A percentile compares a stretch with the other conserved stretches of the same genome.
Evolutionary conservation across 2,888 invertebrate genomes (phyloP).

Genomic region (Melinaea marsaeus): DNA sequence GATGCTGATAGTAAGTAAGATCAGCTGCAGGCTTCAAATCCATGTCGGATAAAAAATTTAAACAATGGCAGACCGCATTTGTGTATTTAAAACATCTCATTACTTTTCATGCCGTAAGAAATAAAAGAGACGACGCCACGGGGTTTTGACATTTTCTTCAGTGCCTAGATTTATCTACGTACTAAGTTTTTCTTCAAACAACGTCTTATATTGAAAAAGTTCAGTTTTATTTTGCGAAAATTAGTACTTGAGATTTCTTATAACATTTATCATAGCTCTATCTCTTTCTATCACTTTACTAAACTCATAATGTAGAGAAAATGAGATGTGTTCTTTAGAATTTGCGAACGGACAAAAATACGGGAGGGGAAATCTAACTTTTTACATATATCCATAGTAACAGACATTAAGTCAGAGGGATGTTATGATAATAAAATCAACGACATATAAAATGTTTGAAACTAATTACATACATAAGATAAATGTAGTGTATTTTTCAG

Average conservation of each 20-base stretch:
- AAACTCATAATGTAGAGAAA: slow-evolving; percentile 53
- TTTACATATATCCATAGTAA: slow-evolving; percentile 27
- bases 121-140: slow-evolving; percentile 56
- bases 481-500: neutral
- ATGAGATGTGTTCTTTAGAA: slow-evolving; percentile 38
- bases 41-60: slow-evolving; percentile 25
- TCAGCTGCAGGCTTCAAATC: slow-evolving; percentile 17
- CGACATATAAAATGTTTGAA: too few species aligned
- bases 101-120: slow-evolving; percentile 63
- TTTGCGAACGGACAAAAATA: slow-evolving; percentile 28
- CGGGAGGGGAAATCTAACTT: slow-evolving; percentile 29
- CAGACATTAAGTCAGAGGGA: slow-evolving; percentile 17
- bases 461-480: neutral
- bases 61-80: slow-evolving; percentile 39
- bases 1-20: neutral
- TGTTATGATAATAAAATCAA: slow-evolving; percentile 6
- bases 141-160: slow-evolving; percentile 46
- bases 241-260: slow-evolving; percentile 50
- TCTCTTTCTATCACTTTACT: slow-evolving; percentile 59
- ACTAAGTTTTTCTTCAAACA: slow-evolving; percentile 58
- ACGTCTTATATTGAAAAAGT: slow-evolving; percentile 60
- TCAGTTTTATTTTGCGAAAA: slow-evolving; percentile 63
- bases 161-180: slow-evolving; percentile 33
- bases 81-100: slow-evolving; percentile 63
- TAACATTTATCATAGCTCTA: slow-evolving; percentile 41